Conservation (phyloP, 2,888 invertebrate genomes). For the Drosophila anomalipes region DNA sequence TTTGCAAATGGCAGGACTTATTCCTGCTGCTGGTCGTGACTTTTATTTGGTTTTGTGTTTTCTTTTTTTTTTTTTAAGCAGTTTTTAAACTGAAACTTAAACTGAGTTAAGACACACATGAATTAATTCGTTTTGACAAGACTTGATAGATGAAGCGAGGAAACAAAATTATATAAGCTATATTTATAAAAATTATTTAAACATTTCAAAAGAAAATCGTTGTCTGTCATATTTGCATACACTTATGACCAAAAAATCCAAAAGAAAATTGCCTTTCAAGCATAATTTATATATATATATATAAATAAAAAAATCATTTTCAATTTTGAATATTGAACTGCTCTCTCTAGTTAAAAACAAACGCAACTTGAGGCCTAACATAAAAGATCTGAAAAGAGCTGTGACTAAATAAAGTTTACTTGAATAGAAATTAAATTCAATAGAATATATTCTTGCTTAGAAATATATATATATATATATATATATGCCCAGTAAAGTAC, state of each 20-base stretch:
- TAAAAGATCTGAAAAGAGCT: too few species aligned
- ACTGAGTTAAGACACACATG: not conserved
- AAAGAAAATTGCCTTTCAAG: not conserved
- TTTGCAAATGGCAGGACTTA: constrained; percentile 5
- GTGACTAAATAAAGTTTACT: too few species aligned
- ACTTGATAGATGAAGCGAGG: not conserved
- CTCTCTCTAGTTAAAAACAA: not conserved
- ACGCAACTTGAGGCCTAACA: too few species aligned
- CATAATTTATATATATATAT: not conserved
- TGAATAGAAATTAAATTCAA: not conserved
- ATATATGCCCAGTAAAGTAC: not conserved
- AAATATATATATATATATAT: too few species aligned
- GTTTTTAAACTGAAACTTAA: not conserved
- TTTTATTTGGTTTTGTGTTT: not conserved
- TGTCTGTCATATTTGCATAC: not conserved
- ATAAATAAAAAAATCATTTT: not conserved
- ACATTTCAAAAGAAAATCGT: not conserved
- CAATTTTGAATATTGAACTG: not conserved
- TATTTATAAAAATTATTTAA: not conserved
- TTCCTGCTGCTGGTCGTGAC: not conserved
- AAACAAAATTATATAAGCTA: not conserved
- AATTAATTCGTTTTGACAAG: not conserved
- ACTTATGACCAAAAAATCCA: too few species aligned
- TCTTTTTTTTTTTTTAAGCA: constrained; percentile 41
- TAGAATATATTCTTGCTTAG: not conserved